Base-by-base conservation (phyloP, 2,113 vertebrate genomes). In the Channa argus region DNA sequence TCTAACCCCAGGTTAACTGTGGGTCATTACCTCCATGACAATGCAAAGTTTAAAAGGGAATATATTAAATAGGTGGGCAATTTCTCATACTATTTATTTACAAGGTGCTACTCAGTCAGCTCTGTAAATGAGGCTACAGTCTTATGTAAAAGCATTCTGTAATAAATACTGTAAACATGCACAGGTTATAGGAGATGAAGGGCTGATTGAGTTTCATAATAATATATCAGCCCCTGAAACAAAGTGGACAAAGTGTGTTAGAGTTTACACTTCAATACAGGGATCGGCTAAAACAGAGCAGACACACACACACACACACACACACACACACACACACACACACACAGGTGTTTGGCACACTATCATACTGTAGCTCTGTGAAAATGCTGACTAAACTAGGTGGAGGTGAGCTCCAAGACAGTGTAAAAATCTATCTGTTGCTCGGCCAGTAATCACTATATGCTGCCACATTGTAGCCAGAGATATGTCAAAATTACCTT, bases 81-180 rank as follows among this genome's bases (percentile, higher is more conserved):
- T 59, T 38, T 38, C 24, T 59, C 44, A 39, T 7, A 69, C 12
- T 6, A 14, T 73, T 44, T 83, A 85, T 87, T 58, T 86, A 86
- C 88, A 86, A 61, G 72, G 72, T 69, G 85, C 68, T 82, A 15
- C 60, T 74, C 74, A 39, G 44, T 37, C 77, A 85, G 87, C 83
- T 11, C 3, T 8, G 5, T 74, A 71, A 74, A 33, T 52, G 68
- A 88, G 69, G 75, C 63, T 71, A 60, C 74, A 50, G 62, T 74
- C 12, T 6, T 41, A 46, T 51, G 60, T 74, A 62, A 85, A 84
- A 84, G 65, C 72, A 63, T 77, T 54, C 63, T 44, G 71, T 71
- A 51, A 77, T 86, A 85, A 84, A 82, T 88, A 85, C 12, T 88
- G 80, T 80, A 87, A 91, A 82, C 89, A 91, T 91, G 89, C 89